These are phyloP conservation scores for Eupithecia vulgata DNA, from an alignment of 2,888 invertebrate genomes.

Conservation along the genomic window DNA sequence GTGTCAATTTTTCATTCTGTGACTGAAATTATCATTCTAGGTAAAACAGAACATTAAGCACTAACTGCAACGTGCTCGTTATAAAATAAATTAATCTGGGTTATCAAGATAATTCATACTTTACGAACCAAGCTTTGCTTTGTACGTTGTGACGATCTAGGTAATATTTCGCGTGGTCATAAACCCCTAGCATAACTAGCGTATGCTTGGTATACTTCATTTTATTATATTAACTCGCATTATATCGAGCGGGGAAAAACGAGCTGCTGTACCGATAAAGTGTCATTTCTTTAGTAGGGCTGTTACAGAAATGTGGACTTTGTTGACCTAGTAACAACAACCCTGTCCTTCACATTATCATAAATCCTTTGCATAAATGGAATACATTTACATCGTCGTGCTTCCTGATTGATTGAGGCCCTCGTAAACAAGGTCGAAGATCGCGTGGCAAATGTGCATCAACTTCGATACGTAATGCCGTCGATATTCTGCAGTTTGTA, in stretches of 20 bases:
- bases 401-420: constrained; percentile 64
- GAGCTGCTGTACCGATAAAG: constrained; percentile 25
- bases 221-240: constrained; percentile 16
- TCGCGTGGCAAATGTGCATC: constrained; percentile 51
- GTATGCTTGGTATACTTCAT: constrained; percentile 39
- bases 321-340: constrained; percentile 18
- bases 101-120: constrained; percentile 21
- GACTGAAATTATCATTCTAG: neutral
- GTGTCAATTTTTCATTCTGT: neutral
- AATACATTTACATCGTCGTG: constrained; percentile 51
- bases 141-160: constrained; percentile 36
- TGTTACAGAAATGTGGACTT: neutral
- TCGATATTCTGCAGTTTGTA: constrained; percentile 31
- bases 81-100: constrained; percentile 5
- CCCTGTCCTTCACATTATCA: constrained; percentile 26
- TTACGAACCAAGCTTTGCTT: constrained; percentile 35
- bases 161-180: constrained; percentile 37
- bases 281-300: constrained; percentile 1
- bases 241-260: neutral
- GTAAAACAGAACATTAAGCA: neutral
- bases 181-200: constrained; percentile 43
- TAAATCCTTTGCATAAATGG: constrained; percentile 14
- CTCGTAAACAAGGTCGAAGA: constrained; percentile 59
- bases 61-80: neutral
- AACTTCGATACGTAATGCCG: constrained; percentile 35